Base-by-base conservation (phyloP, 2,113 vertebrate genomes). In the Channa argus region DNA sequence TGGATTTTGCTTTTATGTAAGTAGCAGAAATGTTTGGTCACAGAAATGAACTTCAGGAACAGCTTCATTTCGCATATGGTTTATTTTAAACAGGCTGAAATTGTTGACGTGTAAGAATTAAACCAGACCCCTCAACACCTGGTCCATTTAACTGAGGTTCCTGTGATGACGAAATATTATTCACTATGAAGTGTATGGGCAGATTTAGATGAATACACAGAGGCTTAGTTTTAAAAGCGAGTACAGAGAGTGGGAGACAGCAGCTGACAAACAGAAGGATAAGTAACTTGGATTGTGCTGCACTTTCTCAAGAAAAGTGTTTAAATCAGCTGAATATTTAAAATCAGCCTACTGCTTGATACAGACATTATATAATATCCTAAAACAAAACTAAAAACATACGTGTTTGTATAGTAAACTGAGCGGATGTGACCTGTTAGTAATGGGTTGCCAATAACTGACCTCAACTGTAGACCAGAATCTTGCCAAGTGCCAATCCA, bases 61-160 rank as follows among this genome's bases (percentile, higher is more conserved):
- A 10, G 61, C 34, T 54, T 61, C 63, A 8, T 69, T 64, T 70
- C 60, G 63, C 87, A 88, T 92, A 79, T 90, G 89, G 86, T 84
- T 86, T 46, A 65, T 78, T 84, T 91, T 80, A 89, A 90, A 84
- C 76, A 63, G 79, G 62, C 63, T 14, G 14, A 77, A 46, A 24
- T 56, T 80, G 81, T 88, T 79, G 82, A 89, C 79, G 84, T 67
- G 73, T 83, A 71, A 65, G 86, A 89, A 84, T 82, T 75, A 58
- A 89, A 81, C 75, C 86, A 89, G 83, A 47, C 77, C 84, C 10
- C 47, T 91, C 89, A 79, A 83, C 88, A 91, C 89, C 82, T 82
- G 74, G 77, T 45, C 59, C 34, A 8, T 71, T 71, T 73, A 67
- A 63, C 64, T 44, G n/a, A 8, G n/a, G 69, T 34, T 54, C 72